phyloP scores from a whole-genome alignment of 2,797 vertebrate species.

The Todus mexicanus region DNA sequence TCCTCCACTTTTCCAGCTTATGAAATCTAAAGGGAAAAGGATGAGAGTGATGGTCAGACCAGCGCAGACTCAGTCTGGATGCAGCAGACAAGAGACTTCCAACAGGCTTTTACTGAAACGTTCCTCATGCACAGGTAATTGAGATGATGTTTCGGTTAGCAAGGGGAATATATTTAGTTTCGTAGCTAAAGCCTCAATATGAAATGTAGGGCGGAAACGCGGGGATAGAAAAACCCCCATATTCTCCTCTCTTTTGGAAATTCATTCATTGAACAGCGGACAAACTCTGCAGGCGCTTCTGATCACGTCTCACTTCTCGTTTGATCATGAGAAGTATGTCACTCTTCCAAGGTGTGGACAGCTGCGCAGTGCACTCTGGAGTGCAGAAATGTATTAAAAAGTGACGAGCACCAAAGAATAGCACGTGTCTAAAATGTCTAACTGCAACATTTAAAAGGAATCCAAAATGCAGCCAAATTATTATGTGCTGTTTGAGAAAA shows the following conservation, averaged over 20 bases:
- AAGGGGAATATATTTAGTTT: background rate
- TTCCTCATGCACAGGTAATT: background rate
- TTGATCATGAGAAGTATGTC: background rate
- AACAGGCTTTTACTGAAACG: accelerated
- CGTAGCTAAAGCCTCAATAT: background rate
- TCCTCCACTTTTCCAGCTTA: slow-evolving; percentile 95
- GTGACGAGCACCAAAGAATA: background rate
- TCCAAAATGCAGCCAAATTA: background rate
- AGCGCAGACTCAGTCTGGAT: accelerated
- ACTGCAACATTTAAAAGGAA: background rate
- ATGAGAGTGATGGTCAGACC: accelerated
- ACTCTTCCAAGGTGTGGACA: background rate
- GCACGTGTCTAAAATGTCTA: background rate
- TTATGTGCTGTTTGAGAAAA: background rate
- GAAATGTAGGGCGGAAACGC: background rate
- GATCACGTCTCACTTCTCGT: background rate
- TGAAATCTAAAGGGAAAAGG: slow-evolving; percentile 81
- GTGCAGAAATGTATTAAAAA: background rate
- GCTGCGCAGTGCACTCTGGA: background rate
- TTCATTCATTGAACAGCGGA: background rate
- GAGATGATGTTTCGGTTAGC: background rate
- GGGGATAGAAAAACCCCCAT: background rate
- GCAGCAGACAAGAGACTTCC: background rate
- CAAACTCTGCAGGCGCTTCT: background rate
- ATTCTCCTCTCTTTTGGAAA: background rate